Evolutionary conservation across 2,797 vertebrate genomes (phyloP).

Genomic region (Gadopsis bispinosus): DNA sequence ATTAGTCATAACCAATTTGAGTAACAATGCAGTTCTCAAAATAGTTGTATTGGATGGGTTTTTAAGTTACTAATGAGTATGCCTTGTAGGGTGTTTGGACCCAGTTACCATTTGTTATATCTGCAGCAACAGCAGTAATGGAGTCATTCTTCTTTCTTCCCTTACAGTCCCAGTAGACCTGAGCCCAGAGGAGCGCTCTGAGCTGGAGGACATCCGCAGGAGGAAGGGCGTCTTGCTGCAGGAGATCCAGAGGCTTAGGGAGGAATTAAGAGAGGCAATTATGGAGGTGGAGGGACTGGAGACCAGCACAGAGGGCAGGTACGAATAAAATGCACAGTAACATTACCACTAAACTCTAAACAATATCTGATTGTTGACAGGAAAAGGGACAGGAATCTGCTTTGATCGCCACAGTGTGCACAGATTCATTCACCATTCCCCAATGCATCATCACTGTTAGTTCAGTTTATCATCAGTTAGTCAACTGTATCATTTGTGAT

Average conservation of each 20-base stretch:
- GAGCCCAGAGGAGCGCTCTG: conserved; percentile 93
- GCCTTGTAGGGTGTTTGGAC: conserved; percentile 19
- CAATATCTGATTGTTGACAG: not conserved
- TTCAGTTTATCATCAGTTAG: not conserved
- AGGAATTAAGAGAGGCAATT: conserved; percentile 95
- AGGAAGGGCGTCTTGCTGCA: conserved; percentile 94
- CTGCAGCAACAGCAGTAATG: conserved; percentile 26
- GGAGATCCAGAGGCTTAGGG: conserved; percentile 94
- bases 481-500: not conserved
- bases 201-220: conserved; percentile 94
- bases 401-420: not conserved
- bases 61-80: conserved; percentile 15
- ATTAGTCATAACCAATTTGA: conserved; percentile 9
- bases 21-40: conserved; percentile 27
- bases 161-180: conserved; percentile 85
- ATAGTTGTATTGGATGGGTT: conserved; percentile 11
- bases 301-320: conserved; percentile 95
- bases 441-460: not conserved
- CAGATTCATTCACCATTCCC: not conserved
- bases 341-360: not conserved
- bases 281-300: conserved; percentile 95
- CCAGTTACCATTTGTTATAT: conserved; percentile 30
- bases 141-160: conserved; percentile 60
- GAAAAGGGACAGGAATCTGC: not conserved
- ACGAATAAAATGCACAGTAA: conserved; percentile 33